A percentile compares a stretch with the other conserved stretches of the same genome.
Evolutionary conservation across 1,140 invertebrate genomes (phyloP).

Genomic region (Himalopsyche phryganea): DNA sequence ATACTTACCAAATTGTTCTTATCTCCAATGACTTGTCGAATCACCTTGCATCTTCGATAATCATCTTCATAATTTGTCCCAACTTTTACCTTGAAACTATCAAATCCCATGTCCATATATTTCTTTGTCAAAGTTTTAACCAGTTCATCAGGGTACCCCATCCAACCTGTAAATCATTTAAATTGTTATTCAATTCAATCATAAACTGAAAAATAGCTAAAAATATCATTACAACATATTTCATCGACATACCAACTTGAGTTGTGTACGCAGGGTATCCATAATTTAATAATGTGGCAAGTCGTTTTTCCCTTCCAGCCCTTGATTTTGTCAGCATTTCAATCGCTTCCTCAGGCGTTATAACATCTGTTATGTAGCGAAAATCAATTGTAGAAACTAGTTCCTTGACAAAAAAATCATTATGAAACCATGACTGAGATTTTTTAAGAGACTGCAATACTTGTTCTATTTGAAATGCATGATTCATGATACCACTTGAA

Average conservation of each 20-base stretch:
- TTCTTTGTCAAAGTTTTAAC: constrained; percentile 67
- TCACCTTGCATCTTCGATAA: constrained; percentile 63
- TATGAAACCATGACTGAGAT: too few species aligned
- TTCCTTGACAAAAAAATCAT: constrained; percentile 39
- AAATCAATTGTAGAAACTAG: constrained; percentile 86
- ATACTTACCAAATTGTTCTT: constrained; percentile 64
- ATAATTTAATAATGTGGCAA: constrained; percentile 53
- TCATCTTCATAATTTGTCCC: constrained; percentile 78
- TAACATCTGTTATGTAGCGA: constrained; percentile 72
- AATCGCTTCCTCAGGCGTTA: constrained; percentile 79
- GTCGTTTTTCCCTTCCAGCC: constrained; percentile 57
- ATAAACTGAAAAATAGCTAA: too few species aligned
- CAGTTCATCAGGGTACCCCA: constrained; percentile 71
- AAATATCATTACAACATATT: too few species aligned
- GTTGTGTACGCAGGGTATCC: constrained; percentile 81
- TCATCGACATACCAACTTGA: constrained; percentile 57
- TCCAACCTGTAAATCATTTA: constrained; percentile 61
- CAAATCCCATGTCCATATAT: constrained; percentile 72
- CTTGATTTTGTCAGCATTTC: constrained; percentile 63
- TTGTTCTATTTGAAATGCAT: too few species aligned
- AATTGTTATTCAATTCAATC: constrained; percentile 1
- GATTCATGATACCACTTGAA: too few species aligned
- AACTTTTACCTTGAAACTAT: constrained; percentile 88
- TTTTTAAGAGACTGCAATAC: too few species aligned
- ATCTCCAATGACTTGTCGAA: constrained; percentile 74